Conservation (phyloP, 2,888 invertebrate genomes). For the Dolichopus griseipennis region DNA sequence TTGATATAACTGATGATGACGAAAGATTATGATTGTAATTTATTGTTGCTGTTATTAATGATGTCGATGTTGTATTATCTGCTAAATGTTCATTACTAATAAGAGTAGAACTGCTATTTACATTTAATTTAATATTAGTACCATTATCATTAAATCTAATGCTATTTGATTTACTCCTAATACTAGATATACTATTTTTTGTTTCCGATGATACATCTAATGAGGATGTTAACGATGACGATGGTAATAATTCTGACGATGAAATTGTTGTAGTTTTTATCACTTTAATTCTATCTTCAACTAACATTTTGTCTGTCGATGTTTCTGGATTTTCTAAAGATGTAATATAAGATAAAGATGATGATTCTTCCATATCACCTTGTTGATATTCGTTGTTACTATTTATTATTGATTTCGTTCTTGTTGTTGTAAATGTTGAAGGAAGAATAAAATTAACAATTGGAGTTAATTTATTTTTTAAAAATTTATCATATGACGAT, state of each 20-base stretch:
- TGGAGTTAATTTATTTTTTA: conserved; percentile 19
- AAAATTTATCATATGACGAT: conserved; percentile 17
- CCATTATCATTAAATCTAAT: neutral
- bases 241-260: conserved; percentile 7
- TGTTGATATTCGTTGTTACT: too few relatives aligned
- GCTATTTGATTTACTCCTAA: neutral
- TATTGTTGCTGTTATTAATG: neutral
- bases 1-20: too few relatives aligned
- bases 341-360: neutral
- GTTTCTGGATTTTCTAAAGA: conserved; percentile 11
- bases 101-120: neutral
- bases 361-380: too few relatives aligned
- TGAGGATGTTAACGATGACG: neutral
- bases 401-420: neutral
- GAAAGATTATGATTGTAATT: neutral
- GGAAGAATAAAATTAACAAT: neutral
- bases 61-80: neutral
- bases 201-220: neutral
- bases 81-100: neutral
- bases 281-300: conserved; percentile 11
- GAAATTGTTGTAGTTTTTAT: conserved; percentile 11
- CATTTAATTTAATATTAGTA: neutral
- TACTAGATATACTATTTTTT: neutral
- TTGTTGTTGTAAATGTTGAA: neutral
- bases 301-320: conserved; percentile 1